These are phyloP conservation scores for Sinopyrophorus schimmeli DNA, from an alignment of 2,888 invertebrate genomes.

Conservation along the genomic window DNA sequence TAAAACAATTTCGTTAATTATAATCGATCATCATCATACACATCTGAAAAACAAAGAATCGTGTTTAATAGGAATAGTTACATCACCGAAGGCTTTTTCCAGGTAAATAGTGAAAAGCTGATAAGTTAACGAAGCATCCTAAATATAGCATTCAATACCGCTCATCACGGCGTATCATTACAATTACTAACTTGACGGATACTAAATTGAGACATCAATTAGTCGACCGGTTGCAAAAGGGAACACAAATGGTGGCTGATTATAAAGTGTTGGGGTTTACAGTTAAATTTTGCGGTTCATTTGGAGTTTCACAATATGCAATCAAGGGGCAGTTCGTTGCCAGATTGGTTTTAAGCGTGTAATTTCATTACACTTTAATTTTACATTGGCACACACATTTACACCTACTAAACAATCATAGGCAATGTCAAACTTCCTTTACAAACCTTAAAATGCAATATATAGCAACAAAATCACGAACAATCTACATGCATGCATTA, in stretches of 20 bases:
- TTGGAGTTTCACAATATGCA: slow-evolving; percentile 43
- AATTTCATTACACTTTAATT: slow-evolving; percentile 38
- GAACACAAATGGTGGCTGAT: slow-evolving; percentile 41
- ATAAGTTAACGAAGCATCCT: slow-evolving; percentile 12
- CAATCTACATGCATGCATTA: too few species aligned
- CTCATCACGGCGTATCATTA: slow-evolving; percentile 43
- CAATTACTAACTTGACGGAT: slow-evolving; percentile 42
- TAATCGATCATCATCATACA: too few species aligned
- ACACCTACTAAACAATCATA: background rate
- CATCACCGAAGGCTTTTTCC: too few species aligned
- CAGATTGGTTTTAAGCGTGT: slow-evolving; percentile 38
- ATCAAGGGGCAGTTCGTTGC: slow-evolving; percentile 38
- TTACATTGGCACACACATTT: slow-evolving; percentile 15
- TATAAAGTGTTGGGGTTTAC: slow-evolving; percentile 40
- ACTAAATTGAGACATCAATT: slow-evolving; percentile 44
- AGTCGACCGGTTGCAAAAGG: slow-evolving; percentile 35
- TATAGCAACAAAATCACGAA: too few species aligned
- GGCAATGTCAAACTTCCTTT: background rate
- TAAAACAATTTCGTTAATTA: too few species aligned
- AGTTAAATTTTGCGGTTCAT: slow-evolving; percentile 44
- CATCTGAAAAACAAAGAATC: too few species aligned
- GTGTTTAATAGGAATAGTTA: too few species aligned
- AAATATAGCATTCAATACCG: slow-evolving; percentile 36
- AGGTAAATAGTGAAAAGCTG: slow-evolving; percentile 6
- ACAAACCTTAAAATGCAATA: background rate